A percentile compares a stretch with the other conserved stretches of the same genome.
Conservation (phyloP, 1,140 invertebrate genomes). For the Drosophila melanogaster region Release_6_plus_ISO1_MT NT_033779.5:3463501-3464000, state of each 20-base stretch:
- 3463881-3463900: too few relatives aligned
- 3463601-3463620: conserved; percentile 32
- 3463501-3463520: neutral
- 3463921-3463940: conserved; percentile 22
- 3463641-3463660: conserved; percentile 62
- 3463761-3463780: conserved; percentile 44
- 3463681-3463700: accelerated
- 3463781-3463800: conserved; percentile 14
- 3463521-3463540: conserved; percentile 16
- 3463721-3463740: conserved; percentile 68
- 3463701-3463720: conserved; percentile 71
- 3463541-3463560: conserved; percentile 46
- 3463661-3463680: neutral
- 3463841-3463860: neutral
- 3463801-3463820: conserved; percentile 1
- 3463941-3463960: conserved; percentile 63
- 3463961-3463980: conserved; percentile 48
- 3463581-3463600: conserved; percentile 29
- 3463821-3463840: neutral
- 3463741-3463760: conserved; percentile 47
- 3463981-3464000: conserved; percentile 36
- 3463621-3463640: conserved; percentile 46
- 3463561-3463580: conserved; percentile 36
- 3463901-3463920: conserved; percentile 19
- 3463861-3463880: neutral